A percentile compares a stretch with the other conserved stretches of the same genome.
These are phyloP conservation scores for Ophioderma brevispina DNA, from an alignment of 35 echinoderm and acorn worm genomes.

Conservation along the genomic window DNA sequence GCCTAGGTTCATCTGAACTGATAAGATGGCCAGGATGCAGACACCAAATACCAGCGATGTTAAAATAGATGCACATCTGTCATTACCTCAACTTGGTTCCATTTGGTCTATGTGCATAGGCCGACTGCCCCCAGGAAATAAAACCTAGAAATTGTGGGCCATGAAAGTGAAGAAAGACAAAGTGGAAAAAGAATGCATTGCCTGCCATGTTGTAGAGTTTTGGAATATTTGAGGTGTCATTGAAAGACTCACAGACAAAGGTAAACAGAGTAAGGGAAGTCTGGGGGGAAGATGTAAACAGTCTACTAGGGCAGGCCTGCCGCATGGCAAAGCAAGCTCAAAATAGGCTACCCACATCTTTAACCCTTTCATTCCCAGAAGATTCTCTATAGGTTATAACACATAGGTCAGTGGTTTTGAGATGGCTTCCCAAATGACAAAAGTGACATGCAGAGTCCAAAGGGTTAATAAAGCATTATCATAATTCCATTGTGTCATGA, in stretches of 20 bases:
- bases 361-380: too few species aligned
- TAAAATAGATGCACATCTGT: neutral
- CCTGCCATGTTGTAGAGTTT: neutral
- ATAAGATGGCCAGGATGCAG: neutral
- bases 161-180: neutral
- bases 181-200: constrained; percentile 6
- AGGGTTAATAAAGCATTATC: too few species aligned
- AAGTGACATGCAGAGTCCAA: too few species aligned
- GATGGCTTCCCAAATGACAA: too few species aligned
- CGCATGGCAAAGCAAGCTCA: too few species aligned
- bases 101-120: neutral
- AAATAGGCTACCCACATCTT: too few species aligned
- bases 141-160: neutral
- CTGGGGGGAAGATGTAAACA: too few species aligned
- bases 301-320: too few species aligned
- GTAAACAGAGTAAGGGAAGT: neutral
- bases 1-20: too few species aligned
- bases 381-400: too few species aligned
- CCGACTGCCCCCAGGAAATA: neutral
- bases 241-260: neutral
- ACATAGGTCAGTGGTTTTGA: too few species aligned
- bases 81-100: neutral
- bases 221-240: neutral
- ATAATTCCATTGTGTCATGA: too few species aligned
- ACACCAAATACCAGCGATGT: neutral